Conservation (phyloP, 1,140 invertebrate species). For the Dreissena rostriformis region DNA sequence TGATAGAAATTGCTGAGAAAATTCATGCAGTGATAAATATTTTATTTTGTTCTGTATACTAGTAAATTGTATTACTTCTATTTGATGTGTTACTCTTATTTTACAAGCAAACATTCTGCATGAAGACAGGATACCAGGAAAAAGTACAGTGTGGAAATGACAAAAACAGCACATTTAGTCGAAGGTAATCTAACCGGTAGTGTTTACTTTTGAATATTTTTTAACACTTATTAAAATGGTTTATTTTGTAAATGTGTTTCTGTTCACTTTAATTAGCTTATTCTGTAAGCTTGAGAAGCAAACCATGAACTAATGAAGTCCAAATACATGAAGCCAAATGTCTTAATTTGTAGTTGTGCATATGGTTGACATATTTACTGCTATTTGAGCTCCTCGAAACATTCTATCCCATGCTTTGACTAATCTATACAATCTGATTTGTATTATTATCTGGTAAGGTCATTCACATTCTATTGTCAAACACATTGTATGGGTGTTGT, state of each 20-base stretch:
- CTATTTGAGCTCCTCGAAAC: not conserved
- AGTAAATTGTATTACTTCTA: not conserved
- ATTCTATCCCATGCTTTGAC: not conserved
- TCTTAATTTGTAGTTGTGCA: not conserved
- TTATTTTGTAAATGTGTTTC: not conserved
- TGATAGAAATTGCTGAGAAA: not conserved
- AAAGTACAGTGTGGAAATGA: conserved; percentile 23
- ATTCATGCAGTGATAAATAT: not conserved
- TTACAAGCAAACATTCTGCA: conserved; percentile 17
- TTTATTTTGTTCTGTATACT: not conserved
- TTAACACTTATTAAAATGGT: not conserved
- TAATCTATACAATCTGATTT: not conserved
- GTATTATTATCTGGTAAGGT: not conserved
- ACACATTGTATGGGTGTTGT: too few species aligned
- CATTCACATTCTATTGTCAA: too few species aligned
- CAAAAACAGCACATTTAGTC: conserved; percentile 12
- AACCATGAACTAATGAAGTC: too few species aligned
- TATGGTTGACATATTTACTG: not conserved
- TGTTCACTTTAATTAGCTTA: not conserved
- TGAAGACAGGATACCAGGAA: conserved; percentile 45
- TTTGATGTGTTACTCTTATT: conserved; percentile 7
- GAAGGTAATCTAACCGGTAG: conserved; percentile 20
- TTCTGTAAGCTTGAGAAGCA: too few species aligned
- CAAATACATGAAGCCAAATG: too few species aligned
- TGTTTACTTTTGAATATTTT: not conserved